These are phyloP conservation scores for Eilema caniola DNA, from an alignment of 2,888 invertebrate genomes.

Conservation along the genomic window DNA sequence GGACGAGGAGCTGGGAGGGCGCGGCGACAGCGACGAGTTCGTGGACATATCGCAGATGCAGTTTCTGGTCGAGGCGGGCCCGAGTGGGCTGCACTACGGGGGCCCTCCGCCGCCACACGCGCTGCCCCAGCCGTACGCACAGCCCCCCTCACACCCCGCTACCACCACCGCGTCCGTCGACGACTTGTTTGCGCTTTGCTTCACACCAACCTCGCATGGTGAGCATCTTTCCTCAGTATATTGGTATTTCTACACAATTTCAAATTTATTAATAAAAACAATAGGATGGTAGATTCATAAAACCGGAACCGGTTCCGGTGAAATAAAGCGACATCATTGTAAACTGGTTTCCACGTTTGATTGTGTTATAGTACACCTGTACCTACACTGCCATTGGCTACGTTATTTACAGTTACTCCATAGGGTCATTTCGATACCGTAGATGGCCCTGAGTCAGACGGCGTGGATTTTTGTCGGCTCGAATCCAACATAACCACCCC, in stretches of 20 bases:
- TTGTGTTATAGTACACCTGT: conserved; percentile 2
- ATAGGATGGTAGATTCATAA: background rate
- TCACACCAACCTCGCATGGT: conserved; percentile 89
- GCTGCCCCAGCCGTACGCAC: conserved; percentile 78
- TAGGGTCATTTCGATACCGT: too few species aligned
- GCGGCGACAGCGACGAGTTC: conserved; percentile 90
- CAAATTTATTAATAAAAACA: conserved; percentile 13
- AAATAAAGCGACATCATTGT: conserved; percentile 41
- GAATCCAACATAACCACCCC: too few species aligned
- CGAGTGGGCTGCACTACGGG: conserved; percentile 82
- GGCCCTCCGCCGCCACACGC: conserved; percentile 82
- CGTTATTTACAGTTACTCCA: background rate
- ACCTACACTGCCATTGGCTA: background rate
- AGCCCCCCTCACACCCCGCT: conserved; percentile 72
- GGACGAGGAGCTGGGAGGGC: conserved; percentile 87
- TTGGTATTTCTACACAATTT: conserved; percentile 18
- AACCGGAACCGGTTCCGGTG: conserved; percentile 51
- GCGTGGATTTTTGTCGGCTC: too few species aligned
- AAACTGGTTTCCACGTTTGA: conserved; percentile 42
- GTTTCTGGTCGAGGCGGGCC: conserved; percentile 89
- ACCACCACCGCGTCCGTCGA: conserved; percentile 89
- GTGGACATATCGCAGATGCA: conserved; percentile 95
- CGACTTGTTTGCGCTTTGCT: conserved; percentile 92
- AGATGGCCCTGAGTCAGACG: too few species aligned
- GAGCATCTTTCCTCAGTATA: conserved; percentile 60